Evolutionary conservation across 2,888 invertebrate species (phyloP).

Genomic region (Cephalotes varians): DNA sequence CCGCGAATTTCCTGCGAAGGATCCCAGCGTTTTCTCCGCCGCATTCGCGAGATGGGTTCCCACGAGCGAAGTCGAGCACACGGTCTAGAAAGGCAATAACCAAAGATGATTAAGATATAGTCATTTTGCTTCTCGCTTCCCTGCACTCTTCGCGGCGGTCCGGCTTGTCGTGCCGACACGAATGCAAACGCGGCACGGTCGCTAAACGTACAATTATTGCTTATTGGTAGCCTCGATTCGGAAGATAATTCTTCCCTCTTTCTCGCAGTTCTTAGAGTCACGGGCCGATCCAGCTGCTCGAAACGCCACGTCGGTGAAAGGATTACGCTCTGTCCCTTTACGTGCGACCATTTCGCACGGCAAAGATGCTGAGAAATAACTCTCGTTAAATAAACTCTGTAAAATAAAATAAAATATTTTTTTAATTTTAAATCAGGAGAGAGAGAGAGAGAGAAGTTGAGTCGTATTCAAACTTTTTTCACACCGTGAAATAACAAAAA

Average conservation of each 20-base stretch:
- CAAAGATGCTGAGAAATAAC: neutral
- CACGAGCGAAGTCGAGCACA: slow-evolving; percentile 65
- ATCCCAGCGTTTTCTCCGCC: slow-evolving; percentile 64
- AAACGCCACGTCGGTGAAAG: slow-evolving; percentile 26
- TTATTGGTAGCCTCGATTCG: slow-evolving; percentile 67
- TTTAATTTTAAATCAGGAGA: neutral
- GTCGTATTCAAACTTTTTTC: neutral
- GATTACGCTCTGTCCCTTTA: slow-evolving; percentile 16
- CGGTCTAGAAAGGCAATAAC: slow-evolving; percentile 73
- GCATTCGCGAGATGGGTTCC: slow-evolving; percentile 62
- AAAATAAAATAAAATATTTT: too few relatives aligned
- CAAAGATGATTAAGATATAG: slow-evolving; percentile 70
- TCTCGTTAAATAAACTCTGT: neutral
- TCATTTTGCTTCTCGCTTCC: slow-evolving; percentile 68
- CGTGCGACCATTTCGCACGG: neutral
- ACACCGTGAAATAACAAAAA: neutral
- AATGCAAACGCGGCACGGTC: slow-evolving; percentile 65
- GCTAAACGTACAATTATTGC: slow-evolving; percentile 70
- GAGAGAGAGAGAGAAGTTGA: too few relatives aligned
- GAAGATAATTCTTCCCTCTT: slow-evolving; percentile 52
- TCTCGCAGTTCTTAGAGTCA: slow-evolving; percentile 26
- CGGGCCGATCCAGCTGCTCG: slow-evolving; percentile 15
- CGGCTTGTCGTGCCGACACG: slow-evolving; percentile 66
- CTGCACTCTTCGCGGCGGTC: slow-evolving; percentile 64
- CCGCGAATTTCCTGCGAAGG: slow-evolving; percentile 30